Evolutionary conservation across 2,113 vertebrate species (phyloP), one percentile per base, ranked within the genome.

Genomic region (Passer montanus): DNA sequence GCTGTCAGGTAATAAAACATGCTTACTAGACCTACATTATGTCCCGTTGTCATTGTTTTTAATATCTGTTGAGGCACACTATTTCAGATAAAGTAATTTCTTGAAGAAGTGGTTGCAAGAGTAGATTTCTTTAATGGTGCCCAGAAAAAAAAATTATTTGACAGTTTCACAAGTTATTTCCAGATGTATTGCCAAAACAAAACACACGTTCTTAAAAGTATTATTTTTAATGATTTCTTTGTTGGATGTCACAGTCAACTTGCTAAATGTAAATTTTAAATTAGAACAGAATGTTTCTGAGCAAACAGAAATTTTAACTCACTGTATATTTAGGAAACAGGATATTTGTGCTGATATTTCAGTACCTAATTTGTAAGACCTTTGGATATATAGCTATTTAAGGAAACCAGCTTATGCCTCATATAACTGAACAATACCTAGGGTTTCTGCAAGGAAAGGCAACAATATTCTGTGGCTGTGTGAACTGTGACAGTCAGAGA

Each of bases 1-100:
- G 59, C 67, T 94, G 59, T 93, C 79, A 94, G 31, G 14, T 95
- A 95, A 91, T 70, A 90, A 95, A 96, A 85, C 69, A 79, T 87
- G 26, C 64, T 59, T 69, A 89, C 76, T 58, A 88, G 30, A 43
- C 50, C 24, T 66, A 31, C 2, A 3, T 37, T 85, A 59, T 93
- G 31, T 87, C 75, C 24, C n/a, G 41, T 23, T 87, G 76, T 75
- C 13, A 23, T 74, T 89, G 59, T 92, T 90, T 85, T 83, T 86
- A 91, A 44, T 74, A 53, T 55, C 55, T 91, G 6, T 62, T 81
- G 52, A 95, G 52, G 28, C 18, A 70, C 24, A 27, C 63, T 90
- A 44, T 94, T 70, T 94, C 28, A 93, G 74, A 49, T 91, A 27
- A 92, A 85, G 17, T 69, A 4, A 35, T 91, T 91, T 90, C 19